Percentiles rank a stretch among this genome's conserved stretches.
phyloP scores from a whole-genome alignment of 2,888 invertebrate species.

The Cosmia pyralina region DNA sequence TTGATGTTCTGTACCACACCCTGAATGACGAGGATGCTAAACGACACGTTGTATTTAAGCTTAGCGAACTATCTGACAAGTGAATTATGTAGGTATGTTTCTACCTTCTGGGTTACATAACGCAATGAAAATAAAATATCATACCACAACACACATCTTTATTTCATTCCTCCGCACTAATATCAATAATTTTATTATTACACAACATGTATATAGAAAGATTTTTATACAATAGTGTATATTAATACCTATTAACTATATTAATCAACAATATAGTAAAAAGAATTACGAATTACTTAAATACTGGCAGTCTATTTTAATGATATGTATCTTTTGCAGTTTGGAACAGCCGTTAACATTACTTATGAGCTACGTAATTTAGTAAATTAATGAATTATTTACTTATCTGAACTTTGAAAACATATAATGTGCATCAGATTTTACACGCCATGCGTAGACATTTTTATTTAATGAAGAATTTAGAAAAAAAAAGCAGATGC shows the following conservation, averaged over 20 bases:
- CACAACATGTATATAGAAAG: conserved; percentile 91
- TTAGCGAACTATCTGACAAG: too few species aligned
- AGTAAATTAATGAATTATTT: conserved; percentile 48
- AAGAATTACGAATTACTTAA: conserved; percentile 86
- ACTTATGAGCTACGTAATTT: conserved; percentile 70
- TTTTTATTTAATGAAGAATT: conserved; percentile 32
- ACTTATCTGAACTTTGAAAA: conserved; percentile 36
- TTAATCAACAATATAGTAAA: conserved; percentile 89
- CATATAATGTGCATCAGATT: conserved; percentile 50
- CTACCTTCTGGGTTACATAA: not conserved
- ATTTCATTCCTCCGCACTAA: conserved; percentile 81
- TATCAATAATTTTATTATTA: conserved; percentile 86
- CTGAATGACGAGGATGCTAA: too few species aligned
- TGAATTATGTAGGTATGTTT: too few species aligned
- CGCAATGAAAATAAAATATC: conserved; percentile 53
- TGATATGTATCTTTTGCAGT: conserved; percentile 90
- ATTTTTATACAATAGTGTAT: conserved; percentile 90
- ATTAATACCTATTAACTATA: conserved; percentile 86
- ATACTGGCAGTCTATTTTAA: conserved; percentile 89
- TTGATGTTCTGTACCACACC: too few species aligned
- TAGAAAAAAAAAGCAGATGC: conserved; percentile 34
- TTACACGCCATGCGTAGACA: conserved; percentile 55
- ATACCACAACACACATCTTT: conserved; percentile 89
- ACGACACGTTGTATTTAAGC: too few species aligned
- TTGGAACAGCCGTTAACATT: conserved; percentile 87